These are phyloP conservation scores for Lucilia cuprina DNA, from an alignment of 1,140 invertebrate genomes.

Conservation along the genomic window DNA sequence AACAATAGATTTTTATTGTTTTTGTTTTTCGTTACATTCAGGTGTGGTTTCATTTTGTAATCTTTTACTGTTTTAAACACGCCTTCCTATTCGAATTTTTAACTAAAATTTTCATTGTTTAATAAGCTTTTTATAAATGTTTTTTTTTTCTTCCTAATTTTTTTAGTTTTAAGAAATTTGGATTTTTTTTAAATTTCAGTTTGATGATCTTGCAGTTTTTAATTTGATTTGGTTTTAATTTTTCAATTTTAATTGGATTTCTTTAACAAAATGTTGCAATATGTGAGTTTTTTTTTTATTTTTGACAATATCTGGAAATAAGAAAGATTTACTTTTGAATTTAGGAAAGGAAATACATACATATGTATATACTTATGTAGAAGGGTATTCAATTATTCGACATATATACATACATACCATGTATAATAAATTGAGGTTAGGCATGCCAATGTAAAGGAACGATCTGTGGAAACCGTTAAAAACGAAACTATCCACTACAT, in stretches of 20 bases:
- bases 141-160: neutral
- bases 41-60: constrained; percentile 29
- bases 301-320: too few relatives aligned
- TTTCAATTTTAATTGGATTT: neutral
- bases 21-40: neutral
- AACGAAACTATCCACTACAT: too few relatives aligned
- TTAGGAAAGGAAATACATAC: too few relatives aligned
- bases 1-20: neutral
- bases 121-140: neutral
- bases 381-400: too few relatives aligned
- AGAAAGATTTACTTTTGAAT: too few relatives aligned
- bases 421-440: too few relatives aligned
- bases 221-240: neutral
- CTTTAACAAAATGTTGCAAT: neutral
- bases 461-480: too few relatives aligned
- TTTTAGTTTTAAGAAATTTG: neutral
- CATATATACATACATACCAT: too few relatives aligned
- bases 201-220: constrained; percentile 5
- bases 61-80: constrained; percentile 5
- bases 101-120: too few relatives aligned
- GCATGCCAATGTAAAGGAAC: too few relatives aligned
- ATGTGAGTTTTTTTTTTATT: too few relatives aligned
- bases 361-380: too few relatives aligned
- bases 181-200: neutral
- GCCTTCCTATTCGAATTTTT: neutral